Evolutionary conservation across 92 coral and sea anemone genomes (phyloP).

Genomic region (Phenganax subtilis): DNA sequence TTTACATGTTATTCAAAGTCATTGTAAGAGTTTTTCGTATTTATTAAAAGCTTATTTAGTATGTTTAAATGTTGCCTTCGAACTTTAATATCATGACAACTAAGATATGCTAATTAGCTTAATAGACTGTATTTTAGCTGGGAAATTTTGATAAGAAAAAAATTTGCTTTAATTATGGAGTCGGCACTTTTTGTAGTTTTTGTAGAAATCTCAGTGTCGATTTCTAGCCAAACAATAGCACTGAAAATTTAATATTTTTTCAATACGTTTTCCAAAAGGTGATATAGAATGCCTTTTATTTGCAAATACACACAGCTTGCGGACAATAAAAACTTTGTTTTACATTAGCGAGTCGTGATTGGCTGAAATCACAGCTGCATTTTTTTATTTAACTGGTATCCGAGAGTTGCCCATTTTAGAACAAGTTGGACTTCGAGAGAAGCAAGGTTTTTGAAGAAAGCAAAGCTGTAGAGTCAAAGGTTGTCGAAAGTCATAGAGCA

Average conservation of each 20-base stretch:
- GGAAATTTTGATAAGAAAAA: not conserved
- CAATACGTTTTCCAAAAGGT: not conserved
- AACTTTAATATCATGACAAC: conserved; percentile 8
- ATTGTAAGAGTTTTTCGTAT: too few species aligned
- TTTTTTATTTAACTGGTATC: conserved; percentile 27
- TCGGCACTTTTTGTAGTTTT: conserved; percentile 20
- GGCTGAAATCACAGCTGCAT: conserved; percentile 33
- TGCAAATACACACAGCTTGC: conserved; percentile 32
- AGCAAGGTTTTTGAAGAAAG: not conserved
- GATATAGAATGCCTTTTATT: conserved; percentile 19
- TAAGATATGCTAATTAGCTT: conserved; percentile 7
- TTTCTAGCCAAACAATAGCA: not conserved
- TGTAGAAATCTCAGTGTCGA: not conserved
- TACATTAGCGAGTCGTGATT: not conserved
- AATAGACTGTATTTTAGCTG: conserved; percentile 8
- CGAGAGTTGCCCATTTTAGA: conserved; percentile 25
- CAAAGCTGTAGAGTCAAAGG: not conserved
- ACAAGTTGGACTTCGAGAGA: not conserved
- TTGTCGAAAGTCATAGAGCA: not conserved
- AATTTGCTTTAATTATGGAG: not conserved
- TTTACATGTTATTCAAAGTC: too few species aligned
- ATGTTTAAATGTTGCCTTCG: not conserved
- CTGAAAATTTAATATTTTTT: not conserved
- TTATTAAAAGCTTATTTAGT: too few species aligned
- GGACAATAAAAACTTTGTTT: conserved; percentile 29